phyloP scores from a whole-genome alignment of 1,140 invertebrate genomes.

The Pseudomyrmex dendroicus region DNA sequence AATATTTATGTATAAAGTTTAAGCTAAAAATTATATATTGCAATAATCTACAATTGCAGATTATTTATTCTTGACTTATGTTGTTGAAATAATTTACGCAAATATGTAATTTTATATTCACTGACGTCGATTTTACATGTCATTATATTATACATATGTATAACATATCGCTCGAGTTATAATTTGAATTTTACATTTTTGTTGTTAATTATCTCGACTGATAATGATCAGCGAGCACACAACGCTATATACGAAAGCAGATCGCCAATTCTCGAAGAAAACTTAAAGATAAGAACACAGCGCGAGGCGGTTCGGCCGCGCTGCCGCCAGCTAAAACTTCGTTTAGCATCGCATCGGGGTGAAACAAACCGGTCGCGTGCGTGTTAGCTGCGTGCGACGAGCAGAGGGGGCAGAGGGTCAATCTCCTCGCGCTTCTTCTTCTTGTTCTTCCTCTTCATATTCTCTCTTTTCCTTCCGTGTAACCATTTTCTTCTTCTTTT shows the following conservation, averaged over 20 bases:
- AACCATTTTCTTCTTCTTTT: slow-evolving; percentile 70
- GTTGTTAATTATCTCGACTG: slow-evolving; percentile 32
- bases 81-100: slow-evolving; percentile 9
- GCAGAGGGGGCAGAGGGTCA: slow-evolving; percentile 81
- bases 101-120: slow-evolving; percentile 9
- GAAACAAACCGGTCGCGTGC: slow-evolving; percentile 84
- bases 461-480: slow-evolving; percentile 73
- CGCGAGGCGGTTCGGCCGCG: slow-evolving; percentile 73
- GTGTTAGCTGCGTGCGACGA: slow-evolving; percentile 77
- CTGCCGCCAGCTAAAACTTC: slow-evolving; percentile 80
- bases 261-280: slow-evolving; percentile 62
- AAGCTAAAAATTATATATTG: neutral
- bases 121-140: neutral
- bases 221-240: slow-evolving; percentile 28
- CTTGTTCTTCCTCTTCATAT: slow-evolving; percentile 55
- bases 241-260: slow-evolving; percentile 26
- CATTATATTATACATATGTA: no score
- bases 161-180: no score
- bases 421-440: slow-evolving; percentile 78
- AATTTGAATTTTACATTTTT: slow-evolving; percentile 36
- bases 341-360: slow-evolving; percentile 81
- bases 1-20: neutral
- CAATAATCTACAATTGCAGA: slow-evolving; percentile 8
- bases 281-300: slow-evolving; percentile 57
- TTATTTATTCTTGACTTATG: neutral